These are phyloP conservation scores for Siniperca undulata DNA, from an alignment of 2,797 vertebrate genomes.

Conservation along the genomic window DNA sequence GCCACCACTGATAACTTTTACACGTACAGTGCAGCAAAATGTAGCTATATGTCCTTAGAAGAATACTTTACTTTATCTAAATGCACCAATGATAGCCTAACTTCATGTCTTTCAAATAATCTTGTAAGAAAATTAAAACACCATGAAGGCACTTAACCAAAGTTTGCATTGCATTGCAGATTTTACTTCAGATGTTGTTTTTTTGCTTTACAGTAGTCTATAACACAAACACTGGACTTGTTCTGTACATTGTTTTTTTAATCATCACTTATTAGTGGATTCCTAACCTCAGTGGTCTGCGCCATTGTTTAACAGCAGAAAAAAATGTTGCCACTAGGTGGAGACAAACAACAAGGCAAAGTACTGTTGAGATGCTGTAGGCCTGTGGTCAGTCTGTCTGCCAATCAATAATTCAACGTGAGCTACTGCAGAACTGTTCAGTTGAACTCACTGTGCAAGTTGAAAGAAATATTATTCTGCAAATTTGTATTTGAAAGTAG, in stretches of 20 bases:
- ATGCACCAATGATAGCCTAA: not conserved
- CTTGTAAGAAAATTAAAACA: not conserved
- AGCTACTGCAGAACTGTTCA: not conserved
- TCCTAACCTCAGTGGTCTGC: constrained; percentile 5
- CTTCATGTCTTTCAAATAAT: not conserved
- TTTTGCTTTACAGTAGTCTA: not conserved
- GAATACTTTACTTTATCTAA: not conserved
- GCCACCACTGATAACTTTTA: not conserved
- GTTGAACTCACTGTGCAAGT: not conserved
- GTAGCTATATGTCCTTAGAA: not conserved
- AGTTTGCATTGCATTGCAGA: constrained; percentile 9
- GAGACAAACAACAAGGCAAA: constrained; percentile 56
- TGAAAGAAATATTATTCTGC: not conserved
- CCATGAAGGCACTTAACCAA: not conserved
- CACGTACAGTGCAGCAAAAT: too few species aligned
- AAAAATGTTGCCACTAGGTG: constrained; percentile 57
- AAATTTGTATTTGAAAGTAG: not conserved
- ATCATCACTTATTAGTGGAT: not conserved
- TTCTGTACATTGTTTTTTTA: not conserved
- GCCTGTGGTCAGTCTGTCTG: not conserved
- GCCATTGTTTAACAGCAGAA: not conserved
- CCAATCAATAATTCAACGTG: not conserved
- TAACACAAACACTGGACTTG: not conserved
- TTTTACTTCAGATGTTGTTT: not conserved
- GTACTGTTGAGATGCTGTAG: not conserved